These are phyloP conservation scores for Kryptopterus vitreolus DNA, from an alignment of 2,797 vertebrate species.

Conservation along the genomic window DNA sequence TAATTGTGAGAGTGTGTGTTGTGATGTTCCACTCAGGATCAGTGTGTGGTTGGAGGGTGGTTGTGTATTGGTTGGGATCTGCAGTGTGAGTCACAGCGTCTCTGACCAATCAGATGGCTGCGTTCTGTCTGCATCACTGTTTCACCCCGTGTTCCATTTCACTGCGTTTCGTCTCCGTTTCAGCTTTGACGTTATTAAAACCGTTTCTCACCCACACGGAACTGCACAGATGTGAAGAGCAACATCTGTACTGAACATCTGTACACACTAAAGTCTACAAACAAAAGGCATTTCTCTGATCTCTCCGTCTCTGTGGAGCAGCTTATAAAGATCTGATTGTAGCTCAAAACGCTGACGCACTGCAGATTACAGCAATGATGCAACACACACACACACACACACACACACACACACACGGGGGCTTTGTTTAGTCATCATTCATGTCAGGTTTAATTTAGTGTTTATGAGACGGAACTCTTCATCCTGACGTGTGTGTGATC, in stretches of 20 bases:
- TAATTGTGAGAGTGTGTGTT: too few species aligned
- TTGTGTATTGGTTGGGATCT: too few species aligned
- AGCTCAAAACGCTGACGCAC: background rate
- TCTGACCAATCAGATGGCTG: background rate
- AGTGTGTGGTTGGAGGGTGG: too few species aligned
- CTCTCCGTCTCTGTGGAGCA: background rate
- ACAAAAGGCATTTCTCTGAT: background rate
- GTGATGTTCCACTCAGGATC: too few species aligned
- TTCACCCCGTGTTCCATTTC: background rate
- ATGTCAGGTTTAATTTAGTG: background rate
- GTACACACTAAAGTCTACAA: background rate
- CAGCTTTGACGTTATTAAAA: background rate
- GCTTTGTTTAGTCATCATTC: background rate
- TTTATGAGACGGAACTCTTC: background rate
- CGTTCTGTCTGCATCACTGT: background rate
- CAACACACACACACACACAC: slow-evolving; percentile 8
- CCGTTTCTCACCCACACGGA: background rate
- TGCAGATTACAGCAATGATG: background rate
- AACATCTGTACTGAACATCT: slow-evolving; percentile 19
- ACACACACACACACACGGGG: background rate
- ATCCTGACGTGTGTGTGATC: background rate
- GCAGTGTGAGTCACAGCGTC: too few species aligned
- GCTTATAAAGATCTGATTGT: background rate
- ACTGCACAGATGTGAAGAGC: background rate
- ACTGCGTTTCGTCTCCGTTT: background rate